Base-by-base conservation (phyloP, 2,888 invertebrate genomes). In the Diploptera punctata region DNA sequence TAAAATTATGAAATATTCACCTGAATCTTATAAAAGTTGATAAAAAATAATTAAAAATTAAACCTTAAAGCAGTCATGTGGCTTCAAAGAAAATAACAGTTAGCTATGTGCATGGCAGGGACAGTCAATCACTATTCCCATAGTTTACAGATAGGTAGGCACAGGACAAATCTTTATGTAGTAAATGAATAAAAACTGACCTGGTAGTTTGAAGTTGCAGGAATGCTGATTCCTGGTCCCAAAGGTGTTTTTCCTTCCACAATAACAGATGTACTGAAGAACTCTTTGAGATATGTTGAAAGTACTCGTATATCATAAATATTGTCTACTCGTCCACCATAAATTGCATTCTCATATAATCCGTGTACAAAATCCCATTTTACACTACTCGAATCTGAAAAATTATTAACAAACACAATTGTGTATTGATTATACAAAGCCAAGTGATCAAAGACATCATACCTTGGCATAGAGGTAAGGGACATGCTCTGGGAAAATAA, bases 241-340 rank as follows among this genome's bases (percentile, higher is more conserved):
- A 91, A 80, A 0, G 89, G 85, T 73, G 84, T 86, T 83, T 88
- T 88, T 61, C 87, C 86, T 71, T 88, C 88, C 74, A 87, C 87
- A 62, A 90, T 83, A 3, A 88, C 84, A 26, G 87, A 85, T 13
- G 86, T 84, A 54, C 83, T 84, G 76, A 90, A 90, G 79, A 88
- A 90, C 70, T 88, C 86, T 19, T 84, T 81, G 13, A 95, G 82
- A 78, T 93, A 93, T 0, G 91, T 88, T 76, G 84, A 84, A 76
- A 94, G 81, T 13, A 93, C 89, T 33, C 86, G 82, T 75, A 87
- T 83, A 81, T 97, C 97, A 79, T 91, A 90, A 3, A 84, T 82
- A 79, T 94, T 93, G 81, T 95, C 95, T 24, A 97, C 88, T 68
- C 94, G 86, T 0, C 96, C 96, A 0, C 95, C 96, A 79, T 95